phyloP scores from a whole-genome alignment of 2,888 invertebrate genomes.

The Caenorhabditis sp. region DNA sequence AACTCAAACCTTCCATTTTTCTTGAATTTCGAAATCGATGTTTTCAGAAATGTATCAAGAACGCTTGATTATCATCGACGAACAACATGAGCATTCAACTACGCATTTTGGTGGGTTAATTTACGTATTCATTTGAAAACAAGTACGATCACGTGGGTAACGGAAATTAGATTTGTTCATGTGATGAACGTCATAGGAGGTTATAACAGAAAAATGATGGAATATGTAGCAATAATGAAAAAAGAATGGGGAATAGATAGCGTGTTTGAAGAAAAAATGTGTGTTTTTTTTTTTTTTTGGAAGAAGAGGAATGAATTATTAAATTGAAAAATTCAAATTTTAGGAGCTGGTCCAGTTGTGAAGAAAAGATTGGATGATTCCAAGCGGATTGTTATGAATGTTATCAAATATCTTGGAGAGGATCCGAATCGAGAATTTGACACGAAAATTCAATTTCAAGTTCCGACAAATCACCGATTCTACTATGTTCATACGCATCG shows the following conservation, averaged over 20 bases:
- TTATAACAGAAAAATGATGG: neutral
- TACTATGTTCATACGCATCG: slow-evolving; percentile 78
- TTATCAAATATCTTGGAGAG: slow-evolving; percentile 65
- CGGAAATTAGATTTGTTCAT: too few species aligned
- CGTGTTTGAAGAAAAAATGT: neutral
- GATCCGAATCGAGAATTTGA: slow-evolving; percentile 77
- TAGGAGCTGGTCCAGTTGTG: neutral
- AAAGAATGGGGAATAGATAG: neutral
- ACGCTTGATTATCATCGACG: slow-evolving; percentile 75
- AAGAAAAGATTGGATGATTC: slow-evolving; percentile 25
- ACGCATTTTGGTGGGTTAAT: slow-evolving; percentile 13
- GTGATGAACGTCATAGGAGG: too few species aligned
- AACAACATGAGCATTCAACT: slow-evolving; percentile 14
- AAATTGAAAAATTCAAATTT: neutral
- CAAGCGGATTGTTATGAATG: slow-evolving; percentile 26
- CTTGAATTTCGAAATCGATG: too few species aligned
- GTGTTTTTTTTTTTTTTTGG: neutral
- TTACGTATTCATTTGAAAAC: too few species aligned
- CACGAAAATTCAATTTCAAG: slow-evolving; percentile 80
- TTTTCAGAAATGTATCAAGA: slow-evolving; percentile 78
- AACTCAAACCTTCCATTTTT: neutral
- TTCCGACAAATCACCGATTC: slow-evolving; percentile 74
- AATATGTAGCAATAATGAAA: neutral
- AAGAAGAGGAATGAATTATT: neutral
- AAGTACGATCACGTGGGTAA: too few species aligned